Conservation (phyloP, 2,113 vertebrate species). For the Girardinichthys multiradiatus region DNA sequence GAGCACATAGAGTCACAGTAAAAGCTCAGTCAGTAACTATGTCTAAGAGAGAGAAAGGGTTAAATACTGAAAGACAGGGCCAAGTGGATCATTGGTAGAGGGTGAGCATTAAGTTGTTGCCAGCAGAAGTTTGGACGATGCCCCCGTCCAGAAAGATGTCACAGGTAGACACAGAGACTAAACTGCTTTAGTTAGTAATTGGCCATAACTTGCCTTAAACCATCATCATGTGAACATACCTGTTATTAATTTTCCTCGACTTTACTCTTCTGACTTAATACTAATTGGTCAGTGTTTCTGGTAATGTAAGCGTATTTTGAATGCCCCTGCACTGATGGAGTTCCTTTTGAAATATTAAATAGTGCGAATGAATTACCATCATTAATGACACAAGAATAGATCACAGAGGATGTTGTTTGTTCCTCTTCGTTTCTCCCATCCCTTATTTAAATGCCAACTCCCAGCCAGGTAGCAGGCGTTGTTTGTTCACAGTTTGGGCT, state of each 20-base stretch:
- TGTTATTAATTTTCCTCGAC: conserved; percentile 27
- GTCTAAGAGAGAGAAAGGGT: too few relatives aligned
- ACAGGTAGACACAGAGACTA: too few relatives aligned
- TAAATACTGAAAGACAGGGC: too few relatives aligned
- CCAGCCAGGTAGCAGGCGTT: conserved; percentile 44
- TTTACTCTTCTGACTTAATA: conserved; percentile 7
- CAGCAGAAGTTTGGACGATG: too few relatives aligned
- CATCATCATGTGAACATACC: conserved; percentile 7
- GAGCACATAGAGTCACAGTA: too few relatives aligned
- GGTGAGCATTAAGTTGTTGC: too few relatives aligned
- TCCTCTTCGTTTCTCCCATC: conserved; percentile 55
- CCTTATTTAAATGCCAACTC: conserved; percentile 57
- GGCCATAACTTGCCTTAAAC: not conserved
- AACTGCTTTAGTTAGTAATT: too few relatives aligned
- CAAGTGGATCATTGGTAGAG: too few relatives aligned
- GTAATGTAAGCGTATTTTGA: conserved; percentile 22
- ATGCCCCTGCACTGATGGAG: conserved; percentile 24
- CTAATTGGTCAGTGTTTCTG: conserved; percentile 38
- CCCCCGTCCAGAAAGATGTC: too few relatives aligned
- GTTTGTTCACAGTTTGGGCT: conserved; percentile 64
- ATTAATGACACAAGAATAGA: conserved; percentile 62
- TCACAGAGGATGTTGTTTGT: conserved; percentile 67
- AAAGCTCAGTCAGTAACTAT: too few relatives aligned
- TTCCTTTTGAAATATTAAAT: conserved; percentile 58
- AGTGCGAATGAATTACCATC: conserved; percentile 63